Conservation (phyloP, 2,888 invertebrate species). For the Mythimna lalbum region DNA sequence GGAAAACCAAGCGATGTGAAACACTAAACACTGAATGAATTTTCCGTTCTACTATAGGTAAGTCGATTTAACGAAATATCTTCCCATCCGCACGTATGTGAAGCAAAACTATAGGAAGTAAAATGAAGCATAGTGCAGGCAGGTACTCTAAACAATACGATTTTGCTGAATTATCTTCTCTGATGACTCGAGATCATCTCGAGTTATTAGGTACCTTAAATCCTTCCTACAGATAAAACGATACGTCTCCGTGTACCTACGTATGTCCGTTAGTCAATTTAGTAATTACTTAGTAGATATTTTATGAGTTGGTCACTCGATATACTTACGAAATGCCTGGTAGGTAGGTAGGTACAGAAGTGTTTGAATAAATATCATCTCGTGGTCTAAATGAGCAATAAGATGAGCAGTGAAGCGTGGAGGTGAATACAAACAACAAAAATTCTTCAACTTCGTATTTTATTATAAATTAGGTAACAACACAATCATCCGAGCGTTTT, state of each 20-base stretch:
- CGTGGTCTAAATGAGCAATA: not conserved
- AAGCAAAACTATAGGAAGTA: not conserved
- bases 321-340: no score
- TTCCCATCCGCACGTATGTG: not conserved
- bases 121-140: no score
- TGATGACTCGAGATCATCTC: no score
- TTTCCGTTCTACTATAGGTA: not conserved
- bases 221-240: not conserved
- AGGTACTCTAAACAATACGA: not conserved
- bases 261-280: not conserved
- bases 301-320: not conserved
- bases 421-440: not conserved
- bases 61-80: not conserved
- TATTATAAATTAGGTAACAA: slow-evolving; percentile 16
- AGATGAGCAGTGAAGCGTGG: not conserved
- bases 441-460: not conserved
- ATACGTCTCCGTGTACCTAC: not conserved
- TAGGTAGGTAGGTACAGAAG: not conserved
- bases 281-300: not conserved
- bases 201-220: no score
- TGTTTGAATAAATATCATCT: not conserved
- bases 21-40: not conserved
- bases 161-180: no score
- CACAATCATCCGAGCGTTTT: not conserved
- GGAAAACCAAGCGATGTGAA: not conserved